A percentile compares a stretch with the other conserved stretches of the same genome.
Conservation (phyloP, 2,888 invertebrate genomes). For the Athalia rosae region DNA sequence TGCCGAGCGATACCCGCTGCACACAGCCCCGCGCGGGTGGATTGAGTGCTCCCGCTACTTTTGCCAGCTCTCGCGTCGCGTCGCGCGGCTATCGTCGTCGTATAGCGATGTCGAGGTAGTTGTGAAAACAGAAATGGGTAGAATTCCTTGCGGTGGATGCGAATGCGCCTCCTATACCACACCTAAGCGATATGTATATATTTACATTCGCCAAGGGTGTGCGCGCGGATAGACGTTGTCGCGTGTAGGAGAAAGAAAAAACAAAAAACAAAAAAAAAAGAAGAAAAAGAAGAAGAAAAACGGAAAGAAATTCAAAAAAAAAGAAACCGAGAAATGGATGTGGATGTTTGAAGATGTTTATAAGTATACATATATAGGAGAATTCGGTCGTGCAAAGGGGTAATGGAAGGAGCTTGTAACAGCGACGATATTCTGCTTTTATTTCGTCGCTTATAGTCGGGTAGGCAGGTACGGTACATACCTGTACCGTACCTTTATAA, state of each 20-base stretch:
- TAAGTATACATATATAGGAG: background rate
- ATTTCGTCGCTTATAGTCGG: slow-evolving; percentile 14
- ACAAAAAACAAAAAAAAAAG: background rate
- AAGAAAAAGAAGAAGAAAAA: no score
- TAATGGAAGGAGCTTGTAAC: slow-evolving; percentile 38
- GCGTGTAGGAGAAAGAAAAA: no score
- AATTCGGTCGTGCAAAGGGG: slow-evolving; percentile 42
- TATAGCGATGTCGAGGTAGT: slow-evolving; percentile 21
- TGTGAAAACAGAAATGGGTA: slow-evolving; percentile 41
- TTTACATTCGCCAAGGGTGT: slow-evolving; percentile 48
- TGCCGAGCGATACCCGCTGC: background rate
- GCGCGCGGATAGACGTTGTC: slow-evolving; percentile 49
- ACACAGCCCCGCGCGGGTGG: slow-evolving; percentile 5
- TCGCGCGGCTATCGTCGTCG: slow-evolving; percentile 21
- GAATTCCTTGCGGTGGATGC: slow-evolving; percentile 24
- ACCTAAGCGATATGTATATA: background rate
- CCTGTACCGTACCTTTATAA: no score
- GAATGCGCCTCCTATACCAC: slow-evolving; percentile 3
- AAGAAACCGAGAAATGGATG: no score
- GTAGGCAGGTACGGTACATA: no score
- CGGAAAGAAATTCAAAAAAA: no score
- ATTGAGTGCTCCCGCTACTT: slow-evolving; percentile 45
- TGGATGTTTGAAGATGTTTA: slow-evolving; percentile 9
- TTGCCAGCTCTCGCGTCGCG: background rate
- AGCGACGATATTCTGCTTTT: slow-evolving; percentile 29